Base-by-base conservation (phyloP, 2,797 vertebrate species). In the Yasuhikotakia modesta region DNA sequence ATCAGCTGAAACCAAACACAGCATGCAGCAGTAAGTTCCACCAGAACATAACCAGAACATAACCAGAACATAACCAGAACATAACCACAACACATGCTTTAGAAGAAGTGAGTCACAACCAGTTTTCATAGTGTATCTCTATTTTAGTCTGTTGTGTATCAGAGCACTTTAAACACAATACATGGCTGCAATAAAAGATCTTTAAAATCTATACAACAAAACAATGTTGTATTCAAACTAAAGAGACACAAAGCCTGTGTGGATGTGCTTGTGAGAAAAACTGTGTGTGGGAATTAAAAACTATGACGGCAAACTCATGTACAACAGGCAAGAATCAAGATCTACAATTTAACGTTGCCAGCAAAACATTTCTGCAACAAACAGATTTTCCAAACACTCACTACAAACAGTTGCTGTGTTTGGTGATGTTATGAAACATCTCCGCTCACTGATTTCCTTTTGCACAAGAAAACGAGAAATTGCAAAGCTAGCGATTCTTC, bases 141-240 rank as follows among this genome's bases (percentile, higher is more conserved):
- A 82, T 84, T 84, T 80, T 73, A 58, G 78, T 73, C 52, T 39
- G n/a, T 22, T 50, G 76, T 83, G 84, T 83, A 82, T 74, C 39
- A 76, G 11, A 32, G 65, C 30, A 70, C 24, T 73, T 69, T 45
- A 70, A 65, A 73, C 65, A 84, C 85, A 83, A 82, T 83, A 80
- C 80, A 83, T 81, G 85, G 69, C 80, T 78, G 79, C 65, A 76
- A 65, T 79, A 73, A 79, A 50, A 79, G 67, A 61, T 64, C 80
- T 55, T 64, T 78, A 73, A 68, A 52, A 22, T 48, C 57, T 32
- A 74, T 78, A 7, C 32, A 16, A 68, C 66, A 80, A 50, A 63
- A 71, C 5, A 32, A 32, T 32, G 2, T 5, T 32, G 30, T 5
- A 19, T 5, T 24, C 10, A 55, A 21, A 55, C 16, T 32, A 11